phyloP scores from a whole-genome alignment of 2,113 vertebrate genomes.

The Suricata suricatta region DNA sequence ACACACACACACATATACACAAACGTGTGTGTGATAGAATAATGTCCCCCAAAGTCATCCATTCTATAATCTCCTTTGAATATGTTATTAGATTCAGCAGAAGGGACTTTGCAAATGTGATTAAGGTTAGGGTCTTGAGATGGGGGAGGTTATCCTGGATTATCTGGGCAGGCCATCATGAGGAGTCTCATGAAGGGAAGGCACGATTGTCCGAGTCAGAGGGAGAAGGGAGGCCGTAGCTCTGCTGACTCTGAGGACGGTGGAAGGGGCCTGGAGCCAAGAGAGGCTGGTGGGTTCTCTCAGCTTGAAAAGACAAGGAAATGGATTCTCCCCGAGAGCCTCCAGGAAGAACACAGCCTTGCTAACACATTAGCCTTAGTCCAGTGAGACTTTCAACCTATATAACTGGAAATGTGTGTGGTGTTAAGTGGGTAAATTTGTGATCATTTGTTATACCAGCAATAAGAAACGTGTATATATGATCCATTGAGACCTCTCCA shows the following conservation, averaged over 20 bases:
- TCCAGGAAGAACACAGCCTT: background rate
- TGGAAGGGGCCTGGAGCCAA: background rate
- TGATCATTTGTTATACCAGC: background rate
- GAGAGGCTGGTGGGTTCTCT: background rate
- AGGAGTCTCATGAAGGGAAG: background rate
- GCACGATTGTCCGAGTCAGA: background rate
- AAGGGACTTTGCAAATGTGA: background rate
- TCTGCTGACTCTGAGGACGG: too few relatives aligned
- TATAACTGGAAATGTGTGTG: background rate
- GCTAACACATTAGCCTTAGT: too few relatives aligned
- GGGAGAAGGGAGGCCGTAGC: too few relatives aligned
- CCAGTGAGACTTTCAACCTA: background rate
- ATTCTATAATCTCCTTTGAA: background rate
- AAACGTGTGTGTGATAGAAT: background rate
- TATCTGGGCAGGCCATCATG: background rate
- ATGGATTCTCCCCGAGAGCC: background rate
- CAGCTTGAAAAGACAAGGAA: background rate
- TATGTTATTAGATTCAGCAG: background rate
- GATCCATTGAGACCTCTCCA: too few relatives aligned
- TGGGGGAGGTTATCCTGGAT: background rate
- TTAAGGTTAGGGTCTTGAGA: background rate
- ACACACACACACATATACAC: background rate
- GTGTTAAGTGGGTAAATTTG: background rate
- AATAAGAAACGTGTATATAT: background rate
- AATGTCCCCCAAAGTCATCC: background rate